Conservation (phyloP, 2,888 invertebrate genomes). For the Amiota minor region DNA sequence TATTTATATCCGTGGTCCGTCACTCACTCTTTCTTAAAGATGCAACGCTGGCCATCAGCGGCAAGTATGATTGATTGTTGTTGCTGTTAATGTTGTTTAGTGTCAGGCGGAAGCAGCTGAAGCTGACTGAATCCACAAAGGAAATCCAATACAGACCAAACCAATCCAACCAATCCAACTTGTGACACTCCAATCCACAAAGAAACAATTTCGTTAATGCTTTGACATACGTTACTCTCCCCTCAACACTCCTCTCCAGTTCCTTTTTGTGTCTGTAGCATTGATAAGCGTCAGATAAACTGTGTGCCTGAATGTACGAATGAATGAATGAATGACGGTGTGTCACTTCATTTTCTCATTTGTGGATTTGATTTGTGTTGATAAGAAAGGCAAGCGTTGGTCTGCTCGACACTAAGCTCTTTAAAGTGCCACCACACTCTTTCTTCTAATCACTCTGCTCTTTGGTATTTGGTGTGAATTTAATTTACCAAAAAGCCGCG, state of each 20-base stretch:
- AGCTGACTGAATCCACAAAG: conserved; percentile 33
- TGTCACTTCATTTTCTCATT: conserved; percentile 47
- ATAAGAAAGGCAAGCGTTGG: conserved; percentile 1
- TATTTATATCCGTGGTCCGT: too few species aligned
- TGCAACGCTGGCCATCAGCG: neutral
- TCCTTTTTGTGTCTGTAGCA: conserved; percentile 9
- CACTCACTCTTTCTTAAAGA: conserved; percentile 15
- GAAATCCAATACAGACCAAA: conserved; percentile 7
- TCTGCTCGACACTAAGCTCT: conserved; percentile 41
- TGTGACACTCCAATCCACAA: conserved; percentile 17
- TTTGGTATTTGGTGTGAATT: conserved; percentile 56
- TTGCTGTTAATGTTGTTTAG: conserved; percentile 64
- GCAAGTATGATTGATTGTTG: conserved; percentile 63
- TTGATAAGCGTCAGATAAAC: conserved; percentile 32
- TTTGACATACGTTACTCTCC: conserved; percentile 5
- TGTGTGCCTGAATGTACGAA: conserved; percentile 37
- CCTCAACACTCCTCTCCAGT: neutral
- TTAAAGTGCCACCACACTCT: neutral
- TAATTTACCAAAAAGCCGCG: conserved; percentile 62
- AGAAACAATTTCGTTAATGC: conserved; percentile 17
- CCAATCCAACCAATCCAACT: conserved; percentile 35
- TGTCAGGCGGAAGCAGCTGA: conserved; percentile 63
- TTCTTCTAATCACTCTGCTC: conserved; percentile 50
- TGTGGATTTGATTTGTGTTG: conserved; percentile 58
- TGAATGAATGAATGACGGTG: conserved; percentile 28